Evolutionary conservation across 2,797 vertebrate species (phyloP), one percentile per base, ranked within the genome.

Genomic region (Acanthornis magna): DNA sequence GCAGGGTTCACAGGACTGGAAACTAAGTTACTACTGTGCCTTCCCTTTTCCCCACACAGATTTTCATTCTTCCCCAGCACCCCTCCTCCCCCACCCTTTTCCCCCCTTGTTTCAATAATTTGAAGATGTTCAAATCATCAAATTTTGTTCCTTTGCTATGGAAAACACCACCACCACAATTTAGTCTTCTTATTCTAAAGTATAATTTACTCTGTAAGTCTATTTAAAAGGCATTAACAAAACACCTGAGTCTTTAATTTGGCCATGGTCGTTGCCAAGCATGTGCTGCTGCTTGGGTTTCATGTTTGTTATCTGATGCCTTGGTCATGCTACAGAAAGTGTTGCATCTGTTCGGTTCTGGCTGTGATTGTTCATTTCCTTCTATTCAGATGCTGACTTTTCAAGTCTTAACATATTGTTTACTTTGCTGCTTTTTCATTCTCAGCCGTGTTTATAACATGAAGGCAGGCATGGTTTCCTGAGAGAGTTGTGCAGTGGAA

Each of bases 361-460:
- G 42, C 72, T 78, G 62, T 73, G 53, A 67, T 75, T 78, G 83
- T 82, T 95, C 50, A 42, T 70, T 91, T 93, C 63, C 83, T 89
- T 73, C 83, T 70, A 68, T 79, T 94, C 77, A 75, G 55, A 62
- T 30, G 30, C 34, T 92, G 84, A 82, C 48, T 95, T 83, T 73
- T 85, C 72, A 79, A 91, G 87, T 53, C 75, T 83, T 60, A 58
- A 51, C 14, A 3, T 73, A 70, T 34, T 67, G 36, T 76, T 92
- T 79, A n/a, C 67, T 85, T 73, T 73, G 60, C 45, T 73, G 47
- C 27, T 70, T 80, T 88, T 82, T 50, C 72, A 57, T 55, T 89
- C 34, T 10, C 29, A 88, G 61, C 12, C n/a, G 2, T 74, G 40
- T 76, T 88, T 76, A 16, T 54, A 83, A 70, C n/a, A 62, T 58